Evolutionary conservation across 2,797 vertebrate genomes (phyloP).

Genomic region (Rhincodon typus): DNA sequence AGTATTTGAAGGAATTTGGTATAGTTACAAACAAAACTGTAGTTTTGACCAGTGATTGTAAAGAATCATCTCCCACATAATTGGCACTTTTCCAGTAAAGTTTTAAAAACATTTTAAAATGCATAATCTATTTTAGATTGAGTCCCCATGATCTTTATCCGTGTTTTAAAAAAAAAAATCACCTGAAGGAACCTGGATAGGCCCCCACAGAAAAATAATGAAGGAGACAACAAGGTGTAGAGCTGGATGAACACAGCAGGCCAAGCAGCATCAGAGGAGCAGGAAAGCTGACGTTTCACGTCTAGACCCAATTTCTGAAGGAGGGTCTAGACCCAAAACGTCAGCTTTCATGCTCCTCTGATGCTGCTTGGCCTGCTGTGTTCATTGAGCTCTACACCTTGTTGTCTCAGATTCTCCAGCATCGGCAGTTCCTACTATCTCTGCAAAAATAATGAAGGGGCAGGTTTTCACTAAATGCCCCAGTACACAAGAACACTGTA

Average conservation of each 20-base stretch:
- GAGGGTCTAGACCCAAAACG: too few species aligned
- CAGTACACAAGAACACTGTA: not conserved
- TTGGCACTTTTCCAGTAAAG: not conserved
- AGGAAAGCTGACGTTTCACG: too few species aligned
- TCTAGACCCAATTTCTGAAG: too few species aligned
- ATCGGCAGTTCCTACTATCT: too few species aligned
- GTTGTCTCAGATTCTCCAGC: too few species aligned
- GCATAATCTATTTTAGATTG: not conserved
- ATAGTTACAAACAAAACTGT: not conserved
- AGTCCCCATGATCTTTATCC: not conserved
- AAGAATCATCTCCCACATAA: not conserved
- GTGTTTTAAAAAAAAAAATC: not conserved
- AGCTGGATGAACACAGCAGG: too few species aligned
- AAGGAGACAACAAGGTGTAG: too few species aligned
- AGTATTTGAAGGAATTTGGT: not conserved
- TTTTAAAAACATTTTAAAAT: not conserved
- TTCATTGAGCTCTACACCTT: too few species aligned
- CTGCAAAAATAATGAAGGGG: too few species aligned
- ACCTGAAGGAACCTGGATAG: not conserved
- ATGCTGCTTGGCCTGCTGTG: too few species aligned
- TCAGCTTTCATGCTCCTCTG: too few species aligned
- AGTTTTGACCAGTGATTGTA: not conserved
- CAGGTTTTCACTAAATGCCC: not conserved
- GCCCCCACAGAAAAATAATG: not conserved
- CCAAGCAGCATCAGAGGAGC: too few species aligned